Evolutionary conservation across 2,888 invertebrate genomes (phyloP), one percentile per base, ranked within the genome.

Genomic region (Cephus spinipes): DNA sequence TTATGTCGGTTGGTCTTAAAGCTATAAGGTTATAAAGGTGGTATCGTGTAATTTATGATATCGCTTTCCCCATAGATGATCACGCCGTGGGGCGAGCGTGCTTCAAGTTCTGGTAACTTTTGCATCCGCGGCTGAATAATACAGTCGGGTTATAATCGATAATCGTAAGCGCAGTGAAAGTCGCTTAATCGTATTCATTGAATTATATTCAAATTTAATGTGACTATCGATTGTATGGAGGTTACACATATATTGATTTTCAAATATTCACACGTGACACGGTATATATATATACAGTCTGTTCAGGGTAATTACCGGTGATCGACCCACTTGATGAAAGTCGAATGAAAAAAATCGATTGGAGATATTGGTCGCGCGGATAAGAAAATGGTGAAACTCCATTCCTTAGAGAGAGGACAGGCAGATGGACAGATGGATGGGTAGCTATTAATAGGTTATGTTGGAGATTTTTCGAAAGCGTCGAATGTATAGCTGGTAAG

Each of bases 311-410:
- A 76, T 74, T 80, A 73, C 76, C 15, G 73, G 75, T 69, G 73
- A 68, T 68, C 12, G 76, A 30, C 68, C 68, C 78, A 80, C 78
- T 80, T 76, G 76, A 76, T 69, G 73, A 68, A n/a, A 78, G 69
- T 74, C 76, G 78, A 74, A 68, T 76, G 35, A 76, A 80, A 80
- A 80, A 73, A 73, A 73, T 78, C 40, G 15, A 15, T 15, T 40
- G 23, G 40, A 15, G 40, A 4, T 40, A 40, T 40, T 40, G 40
- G 4, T 40, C 15, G 40, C 40, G 23, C 1, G 40, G 2, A 15
- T 15, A 40, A 40, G 40, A 40, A 55, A 55, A 55, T 55, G 9
- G 55, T 23, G 55, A 55, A 55, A 55, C 23, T 55, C 23, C 0
- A 23, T 23, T 40, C 23, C 40, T 40, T 23, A 3, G 55, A 55